A percentile compares a stretch with the other conserved stretches of the same genome.
Evolutionary conservation across 2,888 invertebrate species (phyloP).

Genomic region (Drosophila suboccidentalis): DNA sequence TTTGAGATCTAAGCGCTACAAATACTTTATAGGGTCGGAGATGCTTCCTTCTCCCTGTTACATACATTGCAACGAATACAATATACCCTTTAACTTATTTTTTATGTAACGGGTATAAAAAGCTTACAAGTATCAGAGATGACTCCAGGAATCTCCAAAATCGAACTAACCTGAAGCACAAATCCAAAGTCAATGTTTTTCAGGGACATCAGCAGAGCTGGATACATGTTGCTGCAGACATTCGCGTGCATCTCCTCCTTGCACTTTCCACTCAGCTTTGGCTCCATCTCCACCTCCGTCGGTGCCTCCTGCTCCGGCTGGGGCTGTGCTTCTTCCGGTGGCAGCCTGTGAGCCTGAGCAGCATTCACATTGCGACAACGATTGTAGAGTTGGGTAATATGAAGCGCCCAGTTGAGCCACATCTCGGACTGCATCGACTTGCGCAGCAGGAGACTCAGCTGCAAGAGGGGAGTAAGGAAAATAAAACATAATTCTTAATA

Average conservation of each 20-base stretch:
- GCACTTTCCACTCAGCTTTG: slow-evolving; percentile 41
- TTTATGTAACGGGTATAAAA: too few species aligned
- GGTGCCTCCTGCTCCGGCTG: slow-evolving; percentile 18
- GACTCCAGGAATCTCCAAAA: too few species aligned
- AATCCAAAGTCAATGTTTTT: slow-evolving; percentile 91
- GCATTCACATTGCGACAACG: slow-evolving; percentile 71
- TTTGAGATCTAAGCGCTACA: too few species aligned
- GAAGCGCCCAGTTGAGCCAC: slow-evolving; percentile 81
- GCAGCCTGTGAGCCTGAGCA: slow-evolving; percentile 11
- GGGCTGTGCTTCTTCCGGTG: slow-evolving; percentile 7
- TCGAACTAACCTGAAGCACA: slow-evolving; percentile 88
- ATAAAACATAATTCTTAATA: not conserved
- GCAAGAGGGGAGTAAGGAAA: slow-evolving; percentile 11
- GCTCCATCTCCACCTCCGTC: slow-evolving; percentile 50
- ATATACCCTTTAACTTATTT: too few species aligned
- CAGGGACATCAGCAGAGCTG: slow-evolving; percentile 89
- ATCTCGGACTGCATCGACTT: slow-evolving; percentile 81
- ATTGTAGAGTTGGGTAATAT: slow-evolving; percentile 81
- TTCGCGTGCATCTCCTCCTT: slow-evolving; percentile 80
- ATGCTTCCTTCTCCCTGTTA: too few species aligned
- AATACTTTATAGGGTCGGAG: too few species aligned
- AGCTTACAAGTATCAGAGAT: too few species aligned
- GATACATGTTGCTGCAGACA: slow-evolving; percentile 92
- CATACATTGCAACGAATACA: too few species aligned
- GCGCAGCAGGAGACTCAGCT: slow-evolving; percentile 77